Evolutionary conservation across 2,113 vertebrate genomes (phyloP).

Genomic region (Callipepla squamata): DNA sequence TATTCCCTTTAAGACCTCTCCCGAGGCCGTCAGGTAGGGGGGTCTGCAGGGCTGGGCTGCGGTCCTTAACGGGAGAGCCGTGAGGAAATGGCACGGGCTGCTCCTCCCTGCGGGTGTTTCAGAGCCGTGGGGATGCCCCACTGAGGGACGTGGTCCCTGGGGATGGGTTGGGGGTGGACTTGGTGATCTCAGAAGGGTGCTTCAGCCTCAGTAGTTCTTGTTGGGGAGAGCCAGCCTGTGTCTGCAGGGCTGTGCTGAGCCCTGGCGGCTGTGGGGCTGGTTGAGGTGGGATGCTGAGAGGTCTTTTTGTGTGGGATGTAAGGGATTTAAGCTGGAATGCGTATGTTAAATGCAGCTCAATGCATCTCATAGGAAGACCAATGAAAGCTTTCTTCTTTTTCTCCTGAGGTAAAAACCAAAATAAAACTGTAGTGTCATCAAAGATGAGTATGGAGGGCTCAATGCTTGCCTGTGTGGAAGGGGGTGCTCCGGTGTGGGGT

Average conservation of each 20-base stretch:
- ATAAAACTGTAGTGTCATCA: background rate
- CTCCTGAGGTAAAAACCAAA: background rate
- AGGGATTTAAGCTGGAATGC: background rate
- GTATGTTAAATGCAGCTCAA: fast-evolving
- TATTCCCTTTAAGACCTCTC: constrained; percentile 87
- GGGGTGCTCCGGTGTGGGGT: background rate
- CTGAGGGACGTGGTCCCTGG: no score
- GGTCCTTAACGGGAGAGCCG: no score
- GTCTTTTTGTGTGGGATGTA: background rate
- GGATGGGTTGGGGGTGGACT: no score
- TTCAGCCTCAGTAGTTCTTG: no score
- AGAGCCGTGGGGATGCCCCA: no score
- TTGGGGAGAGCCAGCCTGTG: fast-evolving
- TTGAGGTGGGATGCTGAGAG: background rate
- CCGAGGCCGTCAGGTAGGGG: constrained; percentile 85
- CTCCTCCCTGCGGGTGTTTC: no score
- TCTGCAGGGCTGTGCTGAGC: background rate
- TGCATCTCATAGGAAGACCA: fast-evolving
- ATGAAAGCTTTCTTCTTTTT: background rate
- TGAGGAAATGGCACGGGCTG: no score
- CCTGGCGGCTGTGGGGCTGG: background rate
- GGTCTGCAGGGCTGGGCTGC: no score
- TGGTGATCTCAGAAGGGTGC: no score
- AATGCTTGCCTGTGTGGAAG: fast-evolving
- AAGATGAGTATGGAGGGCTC: no score